Percentiles rank a stretch among this genome's conserved stretches.
Conservation (phyloP, 37 sponge, comb jelly and placozoan species). For the Oscarella lobularis region DNA sequence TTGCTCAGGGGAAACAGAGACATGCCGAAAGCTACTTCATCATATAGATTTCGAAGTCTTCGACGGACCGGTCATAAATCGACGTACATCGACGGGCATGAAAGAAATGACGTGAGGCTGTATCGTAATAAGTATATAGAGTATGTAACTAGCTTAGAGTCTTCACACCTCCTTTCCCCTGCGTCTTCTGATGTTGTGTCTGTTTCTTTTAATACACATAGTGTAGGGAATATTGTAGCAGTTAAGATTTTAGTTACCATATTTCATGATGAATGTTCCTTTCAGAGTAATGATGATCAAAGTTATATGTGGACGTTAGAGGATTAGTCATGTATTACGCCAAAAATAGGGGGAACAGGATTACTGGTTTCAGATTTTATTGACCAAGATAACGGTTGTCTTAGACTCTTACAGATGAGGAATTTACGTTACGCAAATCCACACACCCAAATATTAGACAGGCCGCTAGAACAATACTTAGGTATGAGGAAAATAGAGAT, state of each 20-base stretch:
- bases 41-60: no score
- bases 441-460: neutral
- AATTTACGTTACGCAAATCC: neutral
- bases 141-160: neutral
- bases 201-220: neutral
- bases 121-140: slow-evolving; percentile 6
- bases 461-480: slow-evolving; percentile 12
- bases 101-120: slow-evolving; percentile 28
- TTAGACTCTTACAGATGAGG: neutral
- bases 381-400: slow-evolving; percentile 29
- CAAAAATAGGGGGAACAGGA: slow-evolving; percentile 18
- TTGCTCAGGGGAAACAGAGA: no score
- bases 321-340: slow-evolving; percentile 5
- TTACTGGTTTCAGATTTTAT: slow-evolving; percentile 54
- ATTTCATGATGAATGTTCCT: slow-evolving; percentile 38
- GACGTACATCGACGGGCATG: slow-evolving; percentile 47
- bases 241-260: slow-evolving; percentile 13
- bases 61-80: slow-evolving; percentile 8
- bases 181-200: neutral
- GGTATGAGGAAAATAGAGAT: slow-evolving; percentile 1
- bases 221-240: neutral
- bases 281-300: slow-evolving; percentile 33
- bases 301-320: slow-evolving; percentile 16
- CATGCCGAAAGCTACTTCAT: slow-evolving; percentile 3
- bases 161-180: neutral